These are phyloP conservation scores for Psix sp. DNA, from an alignment of 1,140 invertebrate genomes.

Conservation along the genomic window DNA sequence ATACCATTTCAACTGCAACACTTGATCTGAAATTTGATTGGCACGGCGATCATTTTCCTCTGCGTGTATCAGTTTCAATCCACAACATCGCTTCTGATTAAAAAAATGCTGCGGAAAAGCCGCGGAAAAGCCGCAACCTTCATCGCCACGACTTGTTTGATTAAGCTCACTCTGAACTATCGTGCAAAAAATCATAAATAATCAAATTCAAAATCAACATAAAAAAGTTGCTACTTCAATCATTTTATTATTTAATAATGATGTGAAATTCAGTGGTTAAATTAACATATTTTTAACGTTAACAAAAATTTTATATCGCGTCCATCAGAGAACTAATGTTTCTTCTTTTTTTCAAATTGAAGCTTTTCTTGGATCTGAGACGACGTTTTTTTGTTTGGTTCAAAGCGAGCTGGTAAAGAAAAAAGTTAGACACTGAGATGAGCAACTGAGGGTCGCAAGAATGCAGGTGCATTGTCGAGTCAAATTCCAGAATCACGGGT, in stretches of 20 bases:
- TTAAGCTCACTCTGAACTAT: slow-evolving; percentile 20
- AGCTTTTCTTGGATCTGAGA: no score
- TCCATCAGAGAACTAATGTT: no score
- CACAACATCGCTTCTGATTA: slow-evolving; percentile 27
- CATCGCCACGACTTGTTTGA: slow-evolving; percentile 6
- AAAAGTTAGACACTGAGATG: neutral
- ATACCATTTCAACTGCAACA: neutral
- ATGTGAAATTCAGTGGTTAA: no score
- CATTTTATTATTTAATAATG: slow-evolving; percentile 22
- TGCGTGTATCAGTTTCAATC: slow-evolving; percentile 17
- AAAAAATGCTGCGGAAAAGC: no score
- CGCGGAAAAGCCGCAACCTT: slow-evolving; percentile 28
- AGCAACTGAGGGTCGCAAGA: slow-evolving; percentile 12
- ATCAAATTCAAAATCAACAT: neutral
- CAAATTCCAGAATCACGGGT: slow-evolving; percentile 9
- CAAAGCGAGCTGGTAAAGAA: no score
- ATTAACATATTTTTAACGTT: no score
- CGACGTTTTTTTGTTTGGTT: no score
- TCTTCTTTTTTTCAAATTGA: no score
- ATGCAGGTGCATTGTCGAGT: slow-evolving; percentile 25
- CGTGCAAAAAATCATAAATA: neutral
- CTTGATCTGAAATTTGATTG: slow-evolving; percentile 7
- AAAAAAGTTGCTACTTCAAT: slow-evolving; percentile 4
- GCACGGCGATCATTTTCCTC: slow-evolving; percentile 2
- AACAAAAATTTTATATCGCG: no score